Conservation (phyloP, 1,140 invertebrate species). For the Charaxes varanes region DNA sequence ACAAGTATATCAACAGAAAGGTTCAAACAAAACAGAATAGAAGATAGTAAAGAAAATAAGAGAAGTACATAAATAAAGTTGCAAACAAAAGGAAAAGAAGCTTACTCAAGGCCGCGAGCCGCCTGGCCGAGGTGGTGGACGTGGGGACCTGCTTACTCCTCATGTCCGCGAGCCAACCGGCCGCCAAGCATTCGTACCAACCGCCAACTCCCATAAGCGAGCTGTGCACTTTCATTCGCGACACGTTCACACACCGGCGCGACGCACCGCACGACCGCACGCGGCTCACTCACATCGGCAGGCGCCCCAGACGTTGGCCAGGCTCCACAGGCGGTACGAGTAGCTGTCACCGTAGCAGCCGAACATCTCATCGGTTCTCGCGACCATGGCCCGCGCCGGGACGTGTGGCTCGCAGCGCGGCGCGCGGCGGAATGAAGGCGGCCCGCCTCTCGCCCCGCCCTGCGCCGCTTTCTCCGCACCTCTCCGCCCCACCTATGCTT, state of each 20-base stretch:
- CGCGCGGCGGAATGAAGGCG: slow-evolving; percentile 53
- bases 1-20: no score
- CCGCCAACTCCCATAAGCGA: slow-evolving; percentile 68
- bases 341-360: slow-evolving; percentile 80
- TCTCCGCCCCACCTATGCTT: slow-evolving; percentile 45
- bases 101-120: slow-evolving; percentile 72
- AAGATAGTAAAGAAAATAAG: not conserved
- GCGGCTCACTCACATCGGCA: slow-evolving; percentile 78
- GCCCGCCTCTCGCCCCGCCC: slow-evolving; percentile 49
- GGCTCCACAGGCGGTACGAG: slow-evolving; percentile 81
- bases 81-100: slow-evolving; percentile 69
- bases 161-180: slow-evolving; percentile 68
- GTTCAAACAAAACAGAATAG: not conserved
- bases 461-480: slow-evolving; percentile 37
- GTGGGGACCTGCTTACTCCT: slow-evolving; percentile 72
- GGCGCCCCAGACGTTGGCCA: slow-evolving; percentile 81
- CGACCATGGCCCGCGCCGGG: slow-evolving; percentile 77
- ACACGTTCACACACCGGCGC: slow-evolving; percentile 46
- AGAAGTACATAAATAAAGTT: slow-evolving; percentile 30
- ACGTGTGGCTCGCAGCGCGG: slow-evolving; percentile 39
- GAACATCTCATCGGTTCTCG: slow-evolving; percentile 79
- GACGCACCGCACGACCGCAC: slow-evolving; percentile 17
- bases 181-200: slow-evolving; percentile 62
- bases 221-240: slow-evolving; percentile 65
- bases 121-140: slow-evolving; percentile 70